Percentiles rank a stretch among this genome's conserved stretches.
These are phyloP conservation scores for Pristionchus japonicus DNA, from an alignment of 2,888 invertebrate species.

Conservation along the genomic window DNA sequence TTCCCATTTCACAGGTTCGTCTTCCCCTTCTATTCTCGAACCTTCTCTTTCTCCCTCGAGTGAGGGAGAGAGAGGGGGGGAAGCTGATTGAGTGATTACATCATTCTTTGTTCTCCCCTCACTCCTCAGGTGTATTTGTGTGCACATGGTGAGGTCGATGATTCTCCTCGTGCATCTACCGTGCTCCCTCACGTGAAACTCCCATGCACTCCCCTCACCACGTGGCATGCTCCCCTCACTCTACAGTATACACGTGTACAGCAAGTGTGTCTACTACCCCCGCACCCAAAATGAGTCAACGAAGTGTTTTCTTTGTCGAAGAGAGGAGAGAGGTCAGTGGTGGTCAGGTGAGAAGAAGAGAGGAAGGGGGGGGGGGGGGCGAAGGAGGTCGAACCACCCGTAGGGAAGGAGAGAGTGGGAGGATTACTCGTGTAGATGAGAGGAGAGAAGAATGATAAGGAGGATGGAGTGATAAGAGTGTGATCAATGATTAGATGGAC, in stretches of 20 bases:
- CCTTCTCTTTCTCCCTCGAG: neutral
- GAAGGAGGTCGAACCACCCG: neutral
- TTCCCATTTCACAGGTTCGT: neutral
- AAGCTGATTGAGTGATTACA: conserved; percentile 1
- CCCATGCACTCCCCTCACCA: neutral
- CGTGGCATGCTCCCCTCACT: neutral
- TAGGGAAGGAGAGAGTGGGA: neutral
- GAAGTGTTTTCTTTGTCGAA: neutral
- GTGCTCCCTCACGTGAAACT: neutral
- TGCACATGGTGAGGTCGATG: neutral
- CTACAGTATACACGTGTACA: conserved; percentile 12
- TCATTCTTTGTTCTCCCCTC: neutral
- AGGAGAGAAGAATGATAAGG: neutral
- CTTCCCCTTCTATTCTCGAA: neutral
- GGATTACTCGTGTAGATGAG: neutral
- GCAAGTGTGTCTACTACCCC: neutral
- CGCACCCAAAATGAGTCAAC: neutral
- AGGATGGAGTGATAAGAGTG: conserved; percentile 11
- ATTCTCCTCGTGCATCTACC: neutral
- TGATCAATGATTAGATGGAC: neutral
- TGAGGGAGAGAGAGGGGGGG: neutral
- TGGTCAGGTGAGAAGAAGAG: no score
- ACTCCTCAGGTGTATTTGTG: neutral
- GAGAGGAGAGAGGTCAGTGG: neutral
- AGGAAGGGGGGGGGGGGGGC: no score